Evolutionary conservation across 2,888 invertebrate genomes (phyloP).

Genomic region (Acanthococcus lagerstroemiae): DNA sequence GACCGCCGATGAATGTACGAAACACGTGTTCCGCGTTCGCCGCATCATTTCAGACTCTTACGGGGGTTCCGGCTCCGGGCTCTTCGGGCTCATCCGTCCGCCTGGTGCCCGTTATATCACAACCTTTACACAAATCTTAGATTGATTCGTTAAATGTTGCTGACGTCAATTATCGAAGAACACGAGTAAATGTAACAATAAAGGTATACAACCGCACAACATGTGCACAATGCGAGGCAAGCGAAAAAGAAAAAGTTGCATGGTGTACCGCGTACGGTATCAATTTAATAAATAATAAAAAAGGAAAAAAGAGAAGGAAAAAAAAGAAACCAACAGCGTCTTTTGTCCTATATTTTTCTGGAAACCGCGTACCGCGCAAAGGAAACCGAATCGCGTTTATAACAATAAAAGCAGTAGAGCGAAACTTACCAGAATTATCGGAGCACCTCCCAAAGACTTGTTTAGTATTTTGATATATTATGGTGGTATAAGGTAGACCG

Average conservation of each 20-base stretch:
- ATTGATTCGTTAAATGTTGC: not conserved
- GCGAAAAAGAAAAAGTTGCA: not conserved
- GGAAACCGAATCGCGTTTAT: conserved; percentile 22
- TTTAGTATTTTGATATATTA: conserved; percentile 27
- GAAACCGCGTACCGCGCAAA: conserved; percentile 3
- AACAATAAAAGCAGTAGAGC: conserved; percentile 23
- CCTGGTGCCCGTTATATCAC: too few relatives aligned
- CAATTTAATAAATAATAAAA: conserved; percentile 20
- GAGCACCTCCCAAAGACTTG: conserved; percentile 26
- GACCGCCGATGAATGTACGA: too few relatives aligned
- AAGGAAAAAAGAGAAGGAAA: too few relatives aligned
- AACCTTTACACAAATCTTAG: not conserved
- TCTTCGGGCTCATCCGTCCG: too few relatives aligned
- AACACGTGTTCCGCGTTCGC: too few relatives aligned
- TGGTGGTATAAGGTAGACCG: conserved; percentile 8
- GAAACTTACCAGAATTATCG: conserved; percentile 17
- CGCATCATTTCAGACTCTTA: too few relatives aligned
- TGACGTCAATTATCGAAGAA: conserved; percentile 19
- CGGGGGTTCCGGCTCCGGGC: too few relatives aligned
- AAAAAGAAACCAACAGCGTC: conserved; percentile 18
- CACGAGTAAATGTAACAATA: not conserved
- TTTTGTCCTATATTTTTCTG: conserved; percentile 20
- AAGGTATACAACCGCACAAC: not conserved
- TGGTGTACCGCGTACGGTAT: conserved; percentile 14
- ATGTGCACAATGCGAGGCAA: not conserved